Percentiles rank a stretch among this genome's conserved stretches.
Evolutionary conservation across 2,113 vertebrate genomes (phyloP).

Genomic region (Cavia aperea): DNA sequence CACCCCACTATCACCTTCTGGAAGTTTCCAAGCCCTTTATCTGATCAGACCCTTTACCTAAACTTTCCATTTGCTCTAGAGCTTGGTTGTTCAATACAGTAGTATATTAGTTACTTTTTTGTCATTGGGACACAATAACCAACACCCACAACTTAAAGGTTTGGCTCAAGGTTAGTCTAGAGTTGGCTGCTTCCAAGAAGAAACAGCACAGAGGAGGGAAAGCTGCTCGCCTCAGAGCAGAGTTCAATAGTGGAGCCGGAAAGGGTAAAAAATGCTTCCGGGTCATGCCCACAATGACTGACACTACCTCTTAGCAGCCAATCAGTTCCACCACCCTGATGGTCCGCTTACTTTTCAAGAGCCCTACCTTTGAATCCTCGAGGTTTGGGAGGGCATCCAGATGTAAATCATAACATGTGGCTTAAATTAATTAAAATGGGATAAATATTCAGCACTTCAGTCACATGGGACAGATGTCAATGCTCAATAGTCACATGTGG

Average conservation of each 20-base stretch:
- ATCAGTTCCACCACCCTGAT: not conserved
- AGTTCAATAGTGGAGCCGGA: not conserved
- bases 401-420: not conserved
- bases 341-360: not conserved
- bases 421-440: conserved; percentile 1
- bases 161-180: not conserved
- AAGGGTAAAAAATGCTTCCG: not conserved
- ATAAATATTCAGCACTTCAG: conserved; percentile 1
- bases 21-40: not conserved
- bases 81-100: not conserved
- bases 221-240: not conserved
- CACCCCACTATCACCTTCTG: not conserved
- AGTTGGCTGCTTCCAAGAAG: not conserved
- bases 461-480: not conserved
- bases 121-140: not conserved
- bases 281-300: not conserved
- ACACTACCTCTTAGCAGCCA: not conserved
- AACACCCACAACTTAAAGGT: not conserved
- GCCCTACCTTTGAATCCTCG: not conserved
- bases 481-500: not conserved
- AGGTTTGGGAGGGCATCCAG: not conserved
- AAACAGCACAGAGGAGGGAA: not conserved
- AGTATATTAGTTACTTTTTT: not conserved
- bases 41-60: not conserved
- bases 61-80: not conserved